Evolutionary conservation across 1,140 invertebrate genomes (phyloP), one percentile per base, ranked within the genome.

Genomic region (Nasonia giraulti): DNA sequence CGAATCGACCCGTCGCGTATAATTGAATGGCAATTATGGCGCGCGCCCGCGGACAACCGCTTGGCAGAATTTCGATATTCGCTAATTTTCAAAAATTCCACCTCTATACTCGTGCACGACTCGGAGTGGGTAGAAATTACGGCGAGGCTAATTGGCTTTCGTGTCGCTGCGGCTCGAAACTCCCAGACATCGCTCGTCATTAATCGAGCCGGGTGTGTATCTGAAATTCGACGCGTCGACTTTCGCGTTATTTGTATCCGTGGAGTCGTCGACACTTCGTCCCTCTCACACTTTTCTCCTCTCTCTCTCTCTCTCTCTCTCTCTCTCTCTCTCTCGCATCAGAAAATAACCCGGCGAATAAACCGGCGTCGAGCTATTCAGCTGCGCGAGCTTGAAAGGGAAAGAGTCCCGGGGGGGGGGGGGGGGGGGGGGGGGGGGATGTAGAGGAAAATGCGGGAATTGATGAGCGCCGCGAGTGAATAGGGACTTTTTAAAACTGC

Each of bases 121-220:
- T 11, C 31, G 23, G 12, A 68, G 12, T 11, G 68, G 68, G 14
- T 44, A 78, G 74, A 83, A 77, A 84, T 80, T 80, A 75, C 71
- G 75, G 37, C 68, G 12, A 11, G 14, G 71, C 77, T 84, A 84
- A 84, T 84, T 84, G 77, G 69, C 83, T 80, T 80, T 80, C 83
- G 37, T 80, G 83, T 75, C 71, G 78, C 37, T 11, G 17, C 78
- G 20, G 55, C 55, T 62, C 7, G 17, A 62, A 84, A 84, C 73
- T 84, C 78, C 78, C 77, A 74, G 14, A 75, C 47, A 12, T 14
- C 10, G 31, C 7, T 76, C 74, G 75, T 83, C 77, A 83, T 83
- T 83, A 83, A 83, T 83, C 75, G 82, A 69, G 55, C 37, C 37
- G 73, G n/a, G 14, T 68, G 31, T 23, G 68, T 69, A 7, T 31